Evolutionary conservation across 1,140 invertebrate species (phyloP).

Genomic region (Lerema accius): DNA sequence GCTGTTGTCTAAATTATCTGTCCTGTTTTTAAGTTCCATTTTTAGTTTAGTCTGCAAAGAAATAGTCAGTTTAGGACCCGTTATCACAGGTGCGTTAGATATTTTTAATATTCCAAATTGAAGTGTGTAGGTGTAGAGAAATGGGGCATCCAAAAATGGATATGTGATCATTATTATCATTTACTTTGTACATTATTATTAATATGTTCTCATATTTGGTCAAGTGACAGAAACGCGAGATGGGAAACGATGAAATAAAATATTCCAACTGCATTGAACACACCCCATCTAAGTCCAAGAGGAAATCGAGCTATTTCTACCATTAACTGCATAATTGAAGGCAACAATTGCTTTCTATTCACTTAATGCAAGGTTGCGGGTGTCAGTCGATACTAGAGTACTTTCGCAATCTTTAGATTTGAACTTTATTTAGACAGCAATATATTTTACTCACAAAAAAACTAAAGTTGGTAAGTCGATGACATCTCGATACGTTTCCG

Average conservation of each 20-base stretch:
- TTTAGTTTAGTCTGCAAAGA: constrained; percentile 47
- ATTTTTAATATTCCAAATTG: constrained; percentile 15
- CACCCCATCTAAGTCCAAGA: constrained; percentile 38
- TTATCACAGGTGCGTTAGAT: constrained; percentile 8
- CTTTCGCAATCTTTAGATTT: constrained; percentile 74
- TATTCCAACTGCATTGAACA: constrained; percentile 27
- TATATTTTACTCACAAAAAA: constrained; percentile 73
- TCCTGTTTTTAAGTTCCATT: constrained; percentile 52
- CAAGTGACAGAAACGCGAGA: neutral
- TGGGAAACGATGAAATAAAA: neutral
- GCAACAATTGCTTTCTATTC: constrained; percentile 74
- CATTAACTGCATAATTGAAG: constrained; percentile 63
- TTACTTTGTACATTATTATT: constrained; percentile 9
- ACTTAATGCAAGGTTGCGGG: constrained; percentile 70
- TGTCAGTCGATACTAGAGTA: constrained; percentile 69
- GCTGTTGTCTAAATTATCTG: constrained; percentile 45
- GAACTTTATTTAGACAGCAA: constrained; percentile 65
- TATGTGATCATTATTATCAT: constrained; percentile 6
- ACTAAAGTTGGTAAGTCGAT: constrained; percentile 61
- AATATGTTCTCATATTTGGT: constrained; percentile 12
- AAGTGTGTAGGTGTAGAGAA: constrained; percentile 44
- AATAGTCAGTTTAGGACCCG: constrained; percentile 14
- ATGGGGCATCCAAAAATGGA: constrained; percentile 27
- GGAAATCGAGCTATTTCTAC: constrained; percentile 64
- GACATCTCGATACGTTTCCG: constrained; percentile 75